These are phyloP conservation scores for Gerris lacustris DNA, from an alignment of 2,888 invertebrate genomes.

Conservation along the genomic window DNA sequence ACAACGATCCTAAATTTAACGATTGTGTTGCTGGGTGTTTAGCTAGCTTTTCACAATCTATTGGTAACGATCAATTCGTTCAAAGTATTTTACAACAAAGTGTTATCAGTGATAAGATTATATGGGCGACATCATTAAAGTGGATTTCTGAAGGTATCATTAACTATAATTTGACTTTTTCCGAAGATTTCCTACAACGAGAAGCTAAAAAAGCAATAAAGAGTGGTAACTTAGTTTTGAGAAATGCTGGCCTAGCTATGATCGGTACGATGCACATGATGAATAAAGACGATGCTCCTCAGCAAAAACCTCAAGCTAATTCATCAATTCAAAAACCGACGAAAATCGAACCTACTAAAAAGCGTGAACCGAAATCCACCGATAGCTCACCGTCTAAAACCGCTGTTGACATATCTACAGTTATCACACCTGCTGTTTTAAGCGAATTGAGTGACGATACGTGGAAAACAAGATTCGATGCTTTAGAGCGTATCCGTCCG, in stretches of 20 bases:
- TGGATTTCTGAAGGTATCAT: not conserved
- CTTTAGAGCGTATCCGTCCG: slow-evolving; percentile 54
- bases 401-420: slow-evolving; percentile 60
- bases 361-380: not conserved
- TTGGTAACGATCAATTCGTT: not conserved
- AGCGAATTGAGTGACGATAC: slow-evolving; percentile 76
- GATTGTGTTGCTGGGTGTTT: not conserved
- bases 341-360: not conserved
- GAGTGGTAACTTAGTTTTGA: slow-evolving; percentile 73
- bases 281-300: slow-evolving; percentile 38
- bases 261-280: slow-evolving; percentile 60
- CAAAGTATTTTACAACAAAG: not conserved
- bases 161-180: not conserved
- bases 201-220: slow-evolving; percentile 64
- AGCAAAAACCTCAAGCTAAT: slow-evolving; percentile 54
- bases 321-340: not conserved
- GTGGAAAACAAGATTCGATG: slow-evolving; percentile 80
- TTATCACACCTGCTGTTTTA: slow-evolving; percentile 67
- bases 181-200: not conserved
- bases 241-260: slow-evolving; percentile 61
- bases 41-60: not conserved
- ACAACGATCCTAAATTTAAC: not conserved
- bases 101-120: not conserved
- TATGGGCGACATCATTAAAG: not conserved
- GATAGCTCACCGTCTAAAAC: not conserved